Base-by-base conservation (phyloP, 1,140 invertebrate species). In the Eupristina koningsbergeri region DNA sequence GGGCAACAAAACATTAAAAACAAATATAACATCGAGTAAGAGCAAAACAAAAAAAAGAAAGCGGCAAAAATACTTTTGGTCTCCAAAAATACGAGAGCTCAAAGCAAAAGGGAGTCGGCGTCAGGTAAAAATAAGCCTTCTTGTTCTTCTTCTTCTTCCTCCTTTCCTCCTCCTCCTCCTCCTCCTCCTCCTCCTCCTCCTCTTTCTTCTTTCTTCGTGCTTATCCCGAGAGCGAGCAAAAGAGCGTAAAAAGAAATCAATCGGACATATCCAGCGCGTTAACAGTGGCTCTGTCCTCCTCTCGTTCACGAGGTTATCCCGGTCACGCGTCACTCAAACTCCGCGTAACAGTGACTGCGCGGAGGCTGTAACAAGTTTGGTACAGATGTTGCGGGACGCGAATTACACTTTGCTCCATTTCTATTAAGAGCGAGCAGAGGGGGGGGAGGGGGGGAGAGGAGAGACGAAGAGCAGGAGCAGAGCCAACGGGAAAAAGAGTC, bases 381-480 rank as follows among this genome's bases (percentile, higher is more conserved):
- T 83, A 86, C 58, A 85, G 50, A 61, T 41, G n/a, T 29, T 17
- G 17, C n/a, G 61, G 19, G 41, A 47, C 85, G 80, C 84, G 84
- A 86, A 53, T 83, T 50, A 50, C 47, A 22, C 31, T 76, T 67
- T 36, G 69, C 77, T 77, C 81, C 82, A 81, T 86, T 91, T 91
- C 90, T 91, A 92, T 92, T 91, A 92, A 90, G 90, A 91, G 81
- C 71, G 90, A 91, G 81, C 71, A 34, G 47, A 29, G 80, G 81
- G 83, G 64, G 85, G 85, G 67, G 86, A 79, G 63, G 84, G 85
- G 81, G 85, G 86, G 41, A 45, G 80, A 81, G 64, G 85, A 85
- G 67, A 85, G 81, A 58, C 84, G 85, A 79, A 85, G 86, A 85
- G 88, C 88, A 89, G 86, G 85, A 88, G 88, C 88, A 75, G 73